A percentile compares a stretch with the other conserved stretches of the same genome.
phyloP scores from a whole-genome alignment of 2,888 invertebrate species.

The Cheilosia scutellata region DNA sequence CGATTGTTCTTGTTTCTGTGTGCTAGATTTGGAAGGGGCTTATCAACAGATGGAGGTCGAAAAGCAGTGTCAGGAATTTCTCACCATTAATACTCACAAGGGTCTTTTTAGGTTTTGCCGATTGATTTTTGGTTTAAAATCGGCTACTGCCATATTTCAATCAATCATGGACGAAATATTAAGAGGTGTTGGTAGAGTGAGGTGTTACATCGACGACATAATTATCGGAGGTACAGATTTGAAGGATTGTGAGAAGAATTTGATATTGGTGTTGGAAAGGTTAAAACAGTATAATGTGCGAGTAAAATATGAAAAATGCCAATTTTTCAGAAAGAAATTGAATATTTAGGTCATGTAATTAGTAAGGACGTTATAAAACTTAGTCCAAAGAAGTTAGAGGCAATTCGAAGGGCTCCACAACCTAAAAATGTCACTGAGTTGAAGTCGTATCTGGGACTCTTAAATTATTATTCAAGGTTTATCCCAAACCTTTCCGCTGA shows the following conservation, averaged over 20 bases:
- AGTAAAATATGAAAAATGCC: neutral
- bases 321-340: neutral
- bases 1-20: neutral
- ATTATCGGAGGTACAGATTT: slow-evolving; percentile 4
- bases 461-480: slow-evolving; percentile 17
- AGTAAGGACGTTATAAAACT: neutral
- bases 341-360: slow-evolving; percentile 6
- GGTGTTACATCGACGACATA: slow-evolving; percentile 38
- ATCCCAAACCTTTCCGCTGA: slow-evolving; percentile 4
- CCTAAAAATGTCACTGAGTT: slow-evolving; percentile 6
- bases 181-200: neutral
- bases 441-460: slow-evolving; percentile 6
- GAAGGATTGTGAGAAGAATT: neutral
- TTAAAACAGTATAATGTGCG: neutral
- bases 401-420: slow-evolving; percentile 9
- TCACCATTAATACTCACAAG: slow-evolving; percentile 45
- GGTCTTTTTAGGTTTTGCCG: neutral
- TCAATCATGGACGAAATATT: slow-evolving; percentile 48
- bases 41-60: slow-evolving; percentile 37
- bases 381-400: slow-evolving; percentile 6
- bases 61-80: slow-evolving; percentile 14
- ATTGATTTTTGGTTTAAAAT: slow-evolving; percentile 22
- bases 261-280: neutral
- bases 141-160: slow-evolving; percentile 44
- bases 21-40: slow-evolving; percentile 34